These are phyloP conservation scores for Agrochola circellaris DNA, from an alignment of 2,888 invertebrate species.

Conservation along the genomic window DNA sequence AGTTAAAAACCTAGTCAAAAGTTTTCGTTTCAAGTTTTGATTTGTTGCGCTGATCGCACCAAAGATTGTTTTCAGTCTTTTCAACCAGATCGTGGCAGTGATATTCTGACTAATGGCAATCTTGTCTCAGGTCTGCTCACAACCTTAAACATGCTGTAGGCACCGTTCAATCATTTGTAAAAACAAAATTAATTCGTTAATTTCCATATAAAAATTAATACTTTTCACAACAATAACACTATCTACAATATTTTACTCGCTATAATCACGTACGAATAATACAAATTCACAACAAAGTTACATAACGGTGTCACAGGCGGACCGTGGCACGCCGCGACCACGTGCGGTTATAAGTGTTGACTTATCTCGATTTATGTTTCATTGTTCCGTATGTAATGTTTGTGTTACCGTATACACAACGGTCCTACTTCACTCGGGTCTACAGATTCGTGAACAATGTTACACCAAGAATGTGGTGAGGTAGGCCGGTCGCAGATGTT, in stretches of 20 bases:
- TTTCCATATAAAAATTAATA: neutral
- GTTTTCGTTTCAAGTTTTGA: no score
- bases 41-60: no score
- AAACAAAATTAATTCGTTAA: no score
- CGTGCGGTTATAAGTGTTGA: conserved; percentile 54
- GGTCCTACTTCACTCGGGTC: conserved; percentile 10
- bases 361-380: conserved; percentile 68
- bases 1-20: no score
- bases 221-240: neutral
- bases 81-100: no score
- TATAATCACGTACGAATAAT: conserved; percentile 35
- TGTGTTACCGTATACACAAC: conserved; percentile 29
- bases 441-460: conserved; percentile 31
- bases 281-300: conserved; percentile 29
- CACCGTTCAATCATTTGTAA: no score
- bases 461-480: neutral
- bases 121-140: no score
- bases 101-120: no score
- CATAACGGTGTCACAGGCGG: conserved; percentile 53
- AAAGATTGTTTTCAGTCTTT: no score
- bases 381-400: conserved; percentile 49
- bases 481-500: neutral
- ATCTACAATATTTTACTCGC: neutral
- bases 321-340: conserved; percentile 43
- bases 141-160: no score